Evolutionary conservation across 2,888 invertebrate species (phyloP), one percentile per base, ranked within the genome.

Genomic region (Xestoiulus laeticollis): DNA sequence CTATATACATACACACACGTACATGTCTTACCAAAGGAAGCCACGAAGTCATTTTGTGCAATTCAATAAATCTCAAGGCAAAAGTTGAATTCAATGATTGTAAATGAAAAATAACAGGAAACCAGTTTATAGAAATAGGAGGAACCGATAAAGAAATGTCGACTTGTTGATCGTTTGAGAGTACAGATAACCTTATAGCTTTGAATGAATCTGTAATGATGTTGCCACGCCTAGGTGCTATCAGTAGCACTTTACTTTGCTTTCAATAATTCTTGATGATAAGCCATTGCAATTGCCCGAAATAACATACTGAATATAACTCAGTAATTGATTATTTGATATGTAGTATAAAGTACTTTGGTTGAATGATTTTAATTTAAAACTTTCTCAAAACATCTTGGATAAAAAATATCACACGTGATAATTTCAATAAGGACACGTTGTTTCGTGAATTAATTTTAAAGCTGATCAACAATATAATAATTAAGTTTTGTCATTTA

Each of bases 161-260:
- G 48, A 78, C 30, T 26, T 30, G 30, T 30, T 78, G 78, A 78
- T 78, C 78, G 30, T 12, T 78, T 12, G 78, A 30, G 30, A 30
- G 26, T 30, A 78, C 3, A 4, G 78, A 78, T 78, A 30, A 78
- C 78, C 78, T 78, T 78, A 78, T 26, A 16, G 30, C 14, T 78
- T 78, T 78, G 78, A 78, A 78, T 78, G 78, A 78, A 78, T 78
- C 14, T 2, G 30, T 78, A 78, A 78, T 78, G 78, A 78, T 78
- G 78, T 30, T 78, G 14, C 78, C 30, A 30, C 78, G 78, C 78
- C 78, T 78, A 30, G 78, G 78, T 78, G 78, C 78, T 26, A 78
- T 78, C 30, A 78, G 30, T 30, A 78, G 12, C 78, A 78, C 30
- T 78, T 78, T 14, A 78, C 78, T 30, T 30, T 30, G 78, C 78